A percentile compares a stretch with the other conserved stretches of the same genome.
Evolutionary conservation across 1,140 invertebrate species (phyloP).

Genomic region (Heliconius eleuchia): DNA sequence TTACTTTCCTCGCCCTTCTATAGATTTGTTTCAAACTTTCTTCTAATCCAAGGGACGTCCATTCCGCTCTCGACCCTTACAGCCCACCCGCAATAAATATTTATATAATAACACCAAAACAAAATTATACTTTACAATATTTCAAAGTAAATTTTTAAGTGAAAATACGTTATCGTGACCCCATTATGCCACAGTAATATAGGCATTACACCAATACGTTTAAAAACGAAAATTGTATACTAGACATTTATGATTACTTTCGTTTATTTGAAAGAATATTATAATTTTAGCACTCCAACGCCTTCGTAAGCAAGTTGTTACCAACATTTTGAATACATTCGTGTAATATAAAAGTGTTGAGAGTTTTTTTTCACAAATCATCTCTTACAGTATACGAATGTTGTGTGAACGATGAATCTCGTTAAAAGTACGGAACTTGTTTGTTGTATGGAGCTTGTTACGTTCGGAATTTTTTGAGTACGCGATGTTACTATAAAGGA

Average conservation of each 20-base stretch:
- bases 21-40: neutral
- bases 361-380: neutral
- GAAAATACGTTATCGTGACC: neutral
- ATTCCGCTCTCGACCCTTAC: neutral
- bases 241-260: neutral
- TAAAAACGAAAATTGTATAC: neutral
- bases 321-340: constrained; percentile 6
- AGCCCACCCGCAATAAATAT: neutral
- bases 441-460: neutral
- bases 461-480: neutral
- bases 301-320: neutral
- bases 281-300: constrained; percentile 7
- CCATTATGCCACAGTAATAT: neutral
- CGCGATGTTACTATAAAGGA: neutral
- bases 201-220: neutral
- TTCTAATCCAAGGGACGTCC: constrained; percentile 1
- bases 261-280: constrained; percentile 5
- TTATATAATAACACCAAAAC: neutral
- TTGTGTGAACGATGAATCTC: neutral
- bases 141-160: constrained; percentile 6
- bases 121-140: constrained; percentile 11
- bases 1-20: neutral
- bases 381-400: neutral
- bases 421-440: constrained; percentile 11
- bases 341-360: neutral